Base-by-base conservation (phyloP, 2,113 vertebrate genomes). In the Toxotes chatareus region DNA sequence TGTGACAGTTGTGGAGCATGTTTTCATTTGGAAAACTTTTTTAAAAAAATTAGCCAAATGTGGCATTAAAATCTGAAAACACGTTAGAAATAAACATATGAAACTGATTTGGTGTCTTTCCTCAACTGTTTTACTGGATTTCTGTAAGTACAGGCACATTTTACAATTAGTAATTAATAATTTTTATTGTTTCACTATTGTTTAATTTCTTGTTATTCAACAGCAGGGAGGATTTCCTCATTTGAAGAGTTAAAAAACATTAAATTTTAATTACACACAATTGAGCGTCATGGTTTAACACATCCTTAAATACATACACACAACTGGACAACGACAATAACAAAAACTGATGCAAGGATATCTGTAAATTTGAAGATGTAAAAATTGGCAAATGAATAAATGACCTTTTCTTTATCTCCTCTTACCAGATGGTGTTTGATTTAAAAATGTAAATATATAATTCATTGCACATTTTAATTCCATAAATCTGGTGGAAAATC, bases 1-100 rank as follows among this genome's bases (percentile, higher is more conserved):
- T 27, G 7, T 14, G 14, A 7, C 14, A 53, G 36, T 49, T 66
- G 12, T 64, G 16, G 3, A 7, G 19, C 21, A 2, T 55, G n/a
- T 62, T 81, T 67, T 3, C n/a, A 74, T 23, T 74, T 84, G 9
- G 23, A 38, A 63, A 71, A 53, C 12, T n/a, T 16, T n/a, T n/a
- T n/a, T n/a, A 6, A 8, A 38, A 8, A 59, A 65, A 71, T 63
- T 31, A 65, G 6, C 1, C 27, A 69, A 53, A 57, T 38, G 40
- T 40, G 8, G 27, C 13, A 1, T 81, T 66, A 44, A 75, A 75
- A 57, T 32, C 17, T 61, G 2, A 13, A 67, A 64, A 64, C 3
- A 57, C 7, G 16, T 49, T 67, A 64, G 9, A 72, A 68, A 69
- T 23, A 40, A 80, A 61, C 11, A 2, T 1, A 5, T 14, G 4